phyloP scores from a whole-genome alignment of 2,113 vertebrate species.

The Calonectris borealis region DNA sequence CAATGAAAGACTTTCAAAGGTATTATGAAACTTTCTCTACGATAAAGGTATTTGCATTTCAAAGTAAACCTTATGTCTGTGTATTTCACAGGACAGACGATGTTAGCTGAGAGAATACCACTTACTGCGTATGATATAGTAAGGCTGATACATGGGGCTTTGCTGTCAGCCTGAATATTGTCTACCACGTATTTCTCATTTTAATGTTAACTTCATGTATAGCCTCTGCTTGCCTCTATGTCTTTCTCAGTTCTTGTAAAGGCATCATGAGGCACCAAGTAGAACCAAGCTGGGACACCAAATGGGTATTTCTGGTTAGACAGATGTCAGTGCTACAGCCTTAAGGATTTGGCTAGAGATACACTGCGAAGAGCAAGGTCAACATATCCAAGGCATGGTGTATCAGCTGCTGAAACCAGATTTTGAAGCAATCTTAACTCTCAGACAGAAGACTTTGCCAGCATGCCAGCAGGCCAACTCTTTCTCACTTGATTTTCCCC shows the following conservation, averaged over 20 bases:
- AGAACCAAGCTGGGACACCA: neutral
- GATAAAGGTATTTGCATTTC: neutral
- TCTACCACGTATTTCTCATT: neutral
- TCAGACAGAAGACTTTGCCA: neutral
- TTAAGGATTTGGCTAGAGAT: neutral
- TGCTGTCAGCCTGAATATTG: neutral
- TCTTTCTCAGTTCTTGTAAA: neutral
- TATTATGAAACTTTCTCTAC: conserved; percentile 9
- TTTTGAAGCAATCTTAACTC: neutral
- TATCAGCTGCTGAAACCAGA: neutral
- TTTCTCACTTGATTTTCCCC: neutral
- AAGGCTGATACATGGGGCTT: neutral
- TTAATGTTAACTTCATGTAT: neutral
- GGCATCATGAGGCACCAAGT: neutral
- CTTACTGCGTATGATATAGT: neutral
- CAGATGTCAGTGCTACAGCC: neutral
- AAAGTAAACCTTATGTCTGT: neutral
- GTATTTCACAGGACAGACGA: neutral
- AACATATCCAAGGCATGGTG: neutral
- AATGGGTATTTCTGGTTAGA: neutral
- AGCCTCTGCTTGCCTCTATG: neutral
- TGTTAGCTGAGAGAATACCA: neutral
- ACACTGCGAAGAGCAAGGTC: neutral
- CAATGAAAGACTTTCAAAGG: conserved; percentile 28
- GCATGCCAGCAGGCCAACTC: neutral